Base-by-base conservation (phyloP, 1,140 invertebrate genomes). In the Acromyrmex echinatior region DNA sequence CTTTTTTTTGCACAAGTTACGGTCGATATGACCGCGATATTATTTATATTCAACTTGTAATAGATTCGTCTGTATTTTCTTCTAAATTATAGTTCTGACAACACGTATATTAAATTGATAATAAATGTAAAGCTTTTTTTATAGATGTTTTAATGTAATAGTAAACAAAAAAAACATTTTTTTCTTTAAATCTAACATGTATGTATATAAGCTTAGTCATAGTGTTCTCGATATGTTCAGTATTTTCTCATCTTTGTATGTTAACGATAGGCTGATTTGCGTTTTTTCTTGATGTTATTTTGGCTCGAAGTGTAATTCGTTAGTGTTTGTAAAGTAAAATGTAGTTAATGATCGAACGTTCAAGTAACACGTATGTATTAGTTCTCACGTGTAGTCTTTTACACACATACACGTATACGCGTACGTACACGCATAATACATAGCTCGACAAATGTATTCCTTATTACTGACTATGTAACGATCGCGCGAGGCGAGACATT, bases 291-390 rank as follows among this genome's bases (percentile, higher is more conserved):
- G n/a, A 86, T 62, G 60, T 49, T 63, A 89, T 86, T 77, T 77
- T 35, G 12, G 9, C 10, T 49, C 39, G 1, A 70, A 39, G 14
- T 21, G 7, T 56, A 56, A 84, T 84, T 62, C 16, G 60, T 14
- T 5, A 28, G n/a, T 10, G 12, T 90, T 90, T 90, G 88, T 45
- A 68, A 87, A 90, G 85, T 89, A 79, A 87, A 89, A 90, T 87
- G 28, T 56, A 84, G 39, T 87, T 86, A 73, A 73, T 56, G 76
- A 66, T 87, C 35, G 76, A 74, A 89, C 49, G 28, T 18, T 63
- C 73, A 65, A 58, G 49, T 74, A 81, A 78, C 56, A 58, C 56
- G 76, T 60, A 84, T 74, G 39, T 82, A 81, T 88, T 62, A 87
- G 65, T 78, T 58, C 16, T 53, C 68, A 49, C 14, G 14, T 71